phyloP scores from a whole-genome alignment of 2,888 invertebrate species.

The Dione vanillae region DNA sequence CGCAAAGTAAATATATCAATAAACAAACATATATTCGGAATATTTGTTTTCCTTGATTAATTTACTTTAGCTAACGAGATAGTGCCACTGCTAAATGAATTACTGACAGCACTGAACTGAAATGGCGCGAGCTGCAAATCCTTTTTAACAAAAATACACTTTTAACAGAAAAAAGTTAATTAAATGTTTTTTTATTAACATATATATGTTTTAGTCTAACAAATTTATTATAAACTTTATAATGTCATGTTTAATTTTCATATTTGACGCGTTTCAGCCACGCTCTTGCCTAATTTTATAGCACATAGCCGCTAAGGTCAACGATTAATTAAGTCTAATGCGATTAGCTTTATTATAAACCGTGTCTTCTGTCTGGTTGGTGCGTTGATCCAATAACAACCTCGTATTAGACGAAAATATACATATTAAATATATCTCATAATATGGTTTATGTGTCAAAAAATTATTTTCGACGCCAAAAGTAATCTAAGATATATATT shows the following conservation, averaged over 20 bases:
- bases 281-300: slow-evolving; percentile 37
- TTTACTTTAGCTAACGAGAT: slow-evolving; percentile 45
- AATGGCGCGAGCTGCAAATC: slow-evolving; percentile 1
- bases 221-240: not conserved
- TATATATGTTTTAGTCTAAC: not conserved
- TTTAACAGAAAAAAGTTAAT: not conserved
- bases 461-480: too few species aligned
- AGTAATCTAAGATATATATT: too few species aligned
- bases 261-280: slow-evolving; percentile 15
- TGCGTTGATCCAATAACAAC: not conserved
- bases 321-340: slow-evolving; percentile 41
- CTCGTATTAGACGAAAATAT: not conserved
- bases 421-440: too few species aligned
- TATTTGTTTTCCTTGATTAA: slow-evolving; percentile 41
- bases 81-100: slow-evolving; percentile 36
- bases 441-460: too few species aligned
- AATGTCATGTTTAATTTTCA: slow-evolving; percentile 2
- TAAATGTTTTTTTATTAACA: not conserved
- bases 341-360: slow-evolving; percentile 36
- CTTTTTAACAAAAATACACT: not conserved
- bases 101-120: slow-evolving; percentile 35
- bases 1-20: slow-evolving; percentile 20
- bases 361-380: slow-evolving; percentile 6
- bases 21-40: slow-evolving; percentile 23
- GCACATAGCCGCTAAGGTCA: slow-evolving; percentile 32